A percentile compares a stretch with the other conserved stretches of the same genome.
Conservation (phyloP, 2,797 vertebrate genomes). For the Tachyglossus aculeatus region DNA sequence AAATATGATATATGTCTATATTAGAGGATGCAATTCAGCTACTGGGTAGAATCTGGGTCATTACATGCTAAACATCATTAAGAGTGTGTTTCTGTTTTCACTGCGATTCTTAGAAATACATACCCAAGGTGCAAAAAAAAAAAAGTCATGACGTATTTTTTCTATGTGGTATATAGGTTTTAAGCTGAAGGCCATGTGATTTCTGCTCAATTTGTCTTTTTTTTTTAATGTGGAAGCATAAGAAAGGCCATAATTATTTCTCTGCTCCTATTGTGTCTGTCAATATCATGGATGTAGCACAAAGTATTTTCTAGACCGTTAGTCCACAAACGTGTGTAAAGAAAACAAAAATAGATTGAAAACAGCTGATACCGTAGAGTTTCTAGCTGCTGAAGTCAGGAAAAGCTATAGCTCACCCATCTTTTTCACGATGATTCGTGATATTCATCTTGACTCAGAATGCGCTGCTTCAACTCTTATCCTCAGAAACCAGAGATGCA, state of each 20-base stretch:
- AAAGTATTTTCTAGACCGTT: conserved; percentile 8
- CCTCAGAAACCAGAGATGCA: neutral
- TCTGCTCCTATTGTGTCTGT: neutral
- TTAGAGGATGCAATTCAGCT: neutral
- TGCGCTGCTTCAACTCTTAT: conserved; percentile 11
- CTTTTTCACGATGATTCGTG: conserved; percentile 22
- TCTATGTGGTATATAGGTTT: conserved; percentile 4
- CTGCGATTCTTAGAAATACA: neutral
- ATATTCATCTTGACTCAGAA: conserved; percentile 17
- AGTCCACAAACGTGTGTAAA: conserved; percentile 1
- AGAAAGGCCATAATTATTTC: conserved; percentile 5
- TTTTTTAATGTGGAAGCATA: conserved; percentile 14
- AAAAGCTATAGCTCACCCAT: neutral
- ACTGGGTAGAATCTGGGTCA: neutral
- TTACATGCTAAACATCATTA: too few species aligned
- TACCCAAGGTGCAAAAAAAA: conserved; percentile 8
- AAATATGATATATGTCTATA: too few species aligned
- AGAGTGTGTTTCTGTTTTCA: neutral
- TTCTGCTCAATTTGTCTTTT: conserved; percentile 18
- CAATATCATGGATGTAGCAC: neutral
- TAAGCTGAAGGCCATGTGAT: neutral
- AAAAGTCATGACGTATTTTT: conserved; percentile 6
- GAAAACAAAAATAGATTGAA: neutral
- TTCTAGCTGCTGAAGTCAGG: conserved; percentile 7
- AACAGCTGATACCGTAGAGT: neutral